Conservation (phyloP, 2,797 vertebrate species). For the Petrocephalus sullivani region DNA sequence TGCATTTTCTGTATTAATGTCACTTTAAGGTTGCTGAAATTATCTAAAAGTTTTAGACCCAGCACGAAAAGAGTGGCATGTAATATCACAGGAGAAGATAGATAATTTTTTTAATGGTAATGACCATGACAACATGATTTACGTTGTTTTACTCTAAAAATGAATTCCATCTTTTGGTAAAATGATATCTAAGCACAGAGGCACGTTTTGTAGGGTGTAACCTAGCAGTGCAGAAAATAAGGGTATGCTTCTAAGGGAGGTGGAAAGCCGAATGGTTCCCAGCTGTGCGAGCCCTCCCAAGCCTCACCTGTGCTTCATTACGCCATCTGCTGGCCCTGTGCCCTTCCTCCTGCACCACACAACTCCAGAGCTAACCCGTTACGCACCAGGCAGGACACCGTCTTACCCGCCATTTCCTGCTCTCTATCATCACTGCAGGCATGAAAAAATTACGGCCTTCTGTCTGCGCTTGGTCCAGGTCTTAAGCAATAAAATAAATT, state of each 20-base stretch:
- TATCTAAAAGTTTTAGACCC: background rate
- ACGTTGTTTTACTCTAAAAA: background rate
- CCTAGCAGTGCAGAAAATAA: background rate
- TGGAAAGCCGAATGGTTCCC: background rate
- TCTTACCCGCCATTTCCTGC: slow-evolving; percentile 67
- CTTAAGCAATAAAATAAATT: slow-evolving; percentile 10
- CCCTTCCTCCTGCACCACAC: slow-evolving; percentile 53
- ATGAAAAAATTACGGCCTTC: slow-evolving; percentile 46
- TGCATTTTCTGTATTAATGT: background rate
- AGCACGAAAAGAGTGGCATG: no score
- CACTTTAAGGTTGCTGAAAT: background rate
- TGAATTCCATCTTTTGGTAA: background rate
- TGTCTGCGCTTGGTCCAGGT: background rate
- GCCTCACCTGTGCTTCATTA: slow-evolving; percentile 68
- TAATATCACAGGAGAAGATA: background rate
- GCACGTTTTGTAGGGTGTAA: background rate
- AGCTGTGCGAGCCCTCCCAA: slow-evolving; percentile 59
- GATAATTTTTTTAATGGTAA: background rate
- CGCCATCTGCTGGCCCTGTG: slow-evolving; percentile 50
- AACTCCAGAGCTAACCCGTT: slow-evolving; percentile 62
- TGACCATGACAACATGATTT: background rate
- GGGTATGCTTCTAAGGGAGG: background rate
- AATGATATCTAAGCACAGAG: background rate
- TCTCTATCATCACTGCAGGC: slow-evolving; percentile 59
- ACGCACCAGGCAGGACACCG: slow-evolving; percentile 58